Evolutionary conservation across 2,113 vertebrate species (phyloP).

Genomic region (Siphamia tubifer): DNA sequence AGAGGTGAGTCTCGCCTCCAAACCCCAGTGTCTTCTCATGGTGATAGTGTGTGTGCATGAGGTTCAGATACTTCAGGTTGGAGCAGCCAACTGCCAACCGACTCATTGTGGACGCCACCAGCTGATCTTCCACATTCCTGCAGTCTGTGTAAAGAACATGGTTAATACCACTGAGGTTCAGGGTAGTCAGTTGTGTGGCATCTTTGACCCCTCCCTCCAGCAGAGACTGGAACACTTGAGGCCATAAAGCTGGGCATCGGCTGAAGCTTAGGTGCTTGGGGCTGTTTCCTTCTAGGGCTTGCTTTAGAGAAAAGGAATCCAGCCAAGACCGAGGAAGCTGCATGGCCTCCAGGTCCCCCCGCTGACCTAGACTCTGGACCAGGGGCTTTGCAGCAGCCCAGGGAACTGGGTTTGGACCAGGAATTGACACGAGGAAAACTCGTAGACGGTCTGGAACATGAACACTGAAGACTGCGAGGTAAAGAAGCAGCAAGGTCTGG

Average conservation of each 20-base stretch:
- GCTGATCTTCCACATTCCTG: slow-evolving; percentile 85
- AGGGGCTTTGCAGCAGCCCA: slow-evolving; percentile 86
- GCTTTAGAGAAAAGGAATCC: slow-evolving; percentile 85
- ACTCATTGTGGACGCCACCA: slow-evolving; percentile 84
- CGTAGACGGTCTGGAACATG: slow-evolving; percentile 89
- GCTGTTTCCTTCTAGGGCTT: slow-evolving; percentile 87
- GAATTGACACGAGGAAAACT: slow-evolving; percentile 92
- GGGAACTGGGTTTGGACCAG: slow-evolving; percentile 86
- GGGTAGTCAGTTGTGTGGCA: slow-evolving; percentile 83
- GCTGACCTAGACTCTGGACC: slow-evolving; percentile 88
- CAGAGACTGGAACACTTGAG: slow-evolving; percentile 86
- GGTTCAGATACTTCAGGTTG: slow-evolving; percentile 88
- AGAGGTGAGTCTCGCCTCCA: slow-evolving; percentile 84
- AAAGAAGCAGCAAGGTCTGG: slow-evolving; percentile 93
- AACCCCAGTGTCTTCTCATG: slow-evolving; percentile 73
- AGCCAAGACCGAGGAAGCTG: slow-evolving; percentile 94
- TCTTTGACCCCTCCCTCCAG: slow-evolving; percentile 84
- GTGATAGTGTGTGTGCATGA: slow-evolving; percentile 94
- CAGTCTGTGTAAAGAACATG: slow-evolving; percentile 85
- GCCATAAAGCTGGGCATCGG: slow-evolving; percentile 85
- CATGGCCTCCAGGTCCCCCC: slow-evolving; percentile 87
- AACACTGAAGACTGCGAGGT: slow-evolving; percentile 92
- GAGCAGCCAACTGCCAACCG: slow-evolving; percentile 83
- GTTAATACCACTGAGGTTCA: slow-evolving; percentile 92
- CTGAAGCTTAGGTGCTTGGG: slow-evolving; percentile 94